These are phyloP conservation scores for Setophaga coronata DNA, from an alignment of 2,113 vertebrate genomes.

Conservation along the genomic window DNA sequence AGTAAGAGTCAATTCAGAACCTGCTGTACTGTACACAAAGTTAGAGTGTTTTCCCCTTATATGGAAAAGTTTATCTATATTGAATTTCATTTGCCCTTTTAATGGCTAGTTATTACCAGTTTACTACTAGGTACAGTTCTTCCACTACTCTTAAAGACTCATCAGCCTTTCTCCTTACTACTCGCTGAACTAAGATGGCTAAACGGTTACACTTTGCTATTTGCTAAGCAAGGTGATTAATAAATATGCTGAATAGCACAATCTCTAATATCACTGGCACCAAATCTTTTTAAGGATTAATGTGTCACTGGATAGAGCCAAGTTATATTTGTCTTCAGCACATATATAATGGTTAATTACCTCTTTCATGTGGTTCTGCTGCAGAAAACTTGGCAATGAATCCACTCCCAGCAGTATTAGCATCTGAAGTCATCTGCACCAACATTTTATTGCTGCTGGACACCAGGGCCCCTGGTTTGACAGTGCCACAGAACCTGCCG, in stretches of 20 bases:
- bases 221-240: neutral
- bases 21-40: neutral
- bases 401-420: constrained; percentile 94
- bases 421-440: constrained; percentile 95
- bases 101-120: neutral
- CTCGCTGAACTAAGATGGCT: neutral
- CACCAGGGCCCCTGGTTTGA: constrained; percentile 90
- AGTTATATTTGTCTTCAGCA: neutral
- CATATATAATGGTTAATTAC: constrained; percentile 60
- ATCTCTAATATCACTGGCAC: neutral
- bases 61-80: neutral
- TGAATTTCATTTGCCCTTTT: neutral
- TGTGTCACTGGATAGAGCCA: neutral
- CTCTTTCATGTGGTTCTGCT: constrained; percentile 89
- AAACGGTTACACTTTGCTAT: neutral
- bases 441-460: constrained; percentile 95
- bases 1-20: neutral
- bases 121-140: neutral
- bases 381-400: constrained; percentile 93
- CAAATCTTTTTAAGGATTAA: neutral
- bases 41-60: neutral
- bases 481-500: constrained; percentile 92
- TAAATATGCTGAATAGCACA: neutral
- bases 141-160: neutral
- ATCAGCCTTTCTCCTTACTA: neutral